A percentile compares a stretch with the other conserved stretches of the same genome.
Conservation (phyloP, 2,113 vertebrate species). For the Oceanites oceanicus region DNA sequence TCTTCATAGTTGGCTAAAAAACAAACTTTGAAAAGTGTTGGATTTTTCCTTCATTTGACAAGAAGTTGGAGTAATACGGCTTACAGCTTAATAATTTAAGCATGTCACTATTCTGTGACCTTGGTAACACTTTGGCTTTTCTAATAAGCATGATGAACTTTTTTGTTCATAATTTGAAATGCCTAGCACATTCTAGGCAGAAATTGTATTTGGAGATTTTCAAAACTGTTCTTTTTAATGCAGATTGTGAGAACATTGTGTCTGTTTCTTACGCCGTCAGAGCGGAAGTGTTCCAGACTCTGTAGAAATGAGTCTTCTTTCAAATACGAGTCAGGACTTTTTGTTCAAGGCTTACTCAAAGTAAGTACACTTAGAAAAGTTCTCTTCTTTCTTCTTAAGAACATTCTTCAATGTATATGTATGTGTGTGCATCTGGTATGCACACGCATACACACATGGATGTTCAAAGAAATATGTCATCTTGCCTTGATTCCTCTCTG, state of each 20-base stretch:
- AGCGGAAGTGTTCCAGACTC: conserved; percentile 92
- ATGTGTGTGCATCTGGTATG: neutral
- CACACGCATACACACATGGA: rapidly evolving
- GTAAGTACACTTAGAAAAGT: conserved; percentile 67
- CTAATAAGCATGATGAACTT: neutral
- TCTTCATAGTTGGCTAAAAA: neutral
- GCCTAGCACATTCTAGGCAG: neutral
- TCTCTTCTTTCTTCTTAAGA: neutral
- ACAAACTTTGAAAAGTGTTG: neutral
- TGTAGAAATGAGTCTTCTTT: conserved; percentile 87
- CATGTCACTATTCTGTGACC: neutral
- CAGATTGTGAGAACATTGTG: conserved; percentile 94
- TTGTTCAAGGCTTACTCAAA: conserved; percentile 97
- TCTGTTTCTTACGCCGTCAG: conserved; percentile 90
- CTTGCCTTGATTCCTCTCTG: neutral
- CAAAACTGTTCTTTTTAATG: conserved; percentile 46
- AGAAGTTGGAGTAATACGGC: neutral
- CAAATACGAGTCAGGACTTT: conserved; percentile 94
- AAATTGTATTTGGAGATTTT: neutral
- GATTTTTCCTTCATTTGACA: neutral
- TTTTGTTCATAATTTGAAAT: neutral
- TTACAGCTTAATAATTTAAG: neutral
- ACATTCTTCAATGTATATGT: neutral
- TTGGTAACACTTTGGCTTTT: neutral
- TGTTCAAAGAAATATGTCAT: neutral